Conservation (phyloP, 2,113 vertebrate genomes). For the Brachyhypopomus gauderio region DNA sequence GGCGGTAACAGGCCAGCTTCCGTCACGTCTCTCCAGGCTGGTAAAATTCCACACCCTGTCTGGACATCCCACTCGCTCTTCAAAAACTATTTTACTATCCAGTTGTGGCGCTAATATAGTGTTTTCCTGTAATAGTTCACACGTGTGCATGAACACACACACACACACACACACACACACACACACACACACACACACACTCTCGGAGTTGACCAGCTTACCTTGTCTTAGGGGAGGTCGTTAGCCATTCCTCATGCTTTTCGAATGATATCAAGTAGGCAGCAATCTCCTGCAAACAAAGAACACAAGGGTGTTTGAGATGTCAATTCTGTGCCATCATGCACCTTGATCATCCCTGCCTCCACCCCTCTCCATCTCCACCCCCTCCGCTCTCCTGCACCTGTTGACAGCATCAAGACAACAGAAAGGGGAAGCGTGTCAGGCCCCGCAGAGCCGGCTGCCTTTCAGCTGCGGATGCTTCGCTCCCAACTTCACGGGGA, state of each 20-base stretch:
- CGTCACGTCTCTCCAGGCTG: conserved; percentile 51
- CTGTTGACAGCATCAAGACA: conserved; percentile 11
- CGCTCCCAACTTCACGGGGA: not conserved
- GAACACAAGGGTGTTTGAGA: conserved; percentile 44
- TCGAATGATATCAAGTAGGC: conserved; percentile 82
- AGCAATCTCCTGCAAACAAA: conserved; percentile 75
- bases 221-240: conserved; percentile 81
- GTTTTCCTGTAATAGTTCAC: not conserved
- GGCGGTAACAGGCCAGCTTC: conserved; percentile 46
- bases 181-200: conserved; percentile 57
- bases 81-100: conserved; percentile 24
- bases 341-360: not conserved
- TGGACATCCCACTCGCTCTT: conserved; percentile 33
- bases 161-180: conserved; percentile 21
- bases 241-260: conserved; percentile 81
- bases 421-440: not conserved
- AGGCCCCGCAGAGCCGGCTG: not conserved
- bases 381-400: not conserved
- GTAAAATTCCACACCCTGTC: conserved; percentile 59
- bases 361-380: not conserved
- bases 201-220: conserved; percentile 54
- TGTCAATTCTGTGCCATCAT: not conserved
- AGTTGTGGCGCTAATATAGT: conserved; percentile 43
- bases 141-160: conserved; percentile 54
- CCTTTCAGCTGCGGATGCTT: not conserved